These are phyloP conservation scores for Nomada lathburiana DNA, from an alignment of 2,888 invertebrate genomes.

Conservation along the genomic window DNA sequence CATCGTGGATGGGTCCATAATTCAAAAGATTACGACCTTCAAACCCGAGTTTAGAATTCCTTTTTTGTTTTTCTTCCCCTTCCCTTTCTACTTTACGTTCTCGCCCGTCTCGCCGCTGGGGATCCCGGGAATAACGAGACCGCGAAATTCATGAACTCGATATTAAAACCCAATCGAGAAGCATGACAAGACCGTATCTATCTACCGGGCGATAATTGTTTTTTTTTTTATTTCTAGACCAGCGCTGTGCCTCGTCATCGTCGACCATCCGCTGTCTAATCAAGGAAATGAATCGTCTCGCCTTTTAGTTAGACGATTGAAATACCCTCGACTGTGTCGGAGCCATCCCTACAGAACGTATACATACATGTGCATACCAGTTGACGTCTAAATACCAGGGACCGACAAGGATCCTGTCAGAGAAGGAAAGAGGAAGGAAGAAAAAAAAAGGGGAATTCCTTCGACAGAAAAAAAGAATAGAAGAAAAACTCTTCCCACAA, in stretches of 20 bases:
- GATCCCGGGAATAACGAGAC: conserved; percentile 17
- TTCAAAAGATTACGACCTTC: conserved; percentile 40
- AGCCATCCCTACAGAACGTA: too few species aligned
- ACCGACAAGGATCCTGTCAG: neutral
- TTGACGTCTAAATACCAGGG: neutral
- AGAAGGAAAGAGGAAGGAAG: neutral
- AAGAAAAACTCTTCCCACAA: conserved; percentile 35
- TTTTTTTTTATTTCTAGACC: neutral
- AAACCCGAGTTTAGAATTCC: conserved; percentile 9
- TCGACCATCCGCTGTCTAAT: conserved; percentile 3
- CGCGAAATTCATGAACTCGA: neutral
- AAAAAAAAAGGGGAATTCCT: neutral
- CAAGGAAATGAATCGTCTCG: conserved; percentile 8
- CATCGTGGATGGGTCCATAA: conserved; percentile 26
- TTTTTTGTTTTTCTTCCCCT: neutral
- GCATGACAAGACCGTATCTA: conserved; percentile 10
- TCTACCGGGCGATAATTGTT: conserved; percentile 3
- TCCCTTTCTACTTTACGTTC: neutral
- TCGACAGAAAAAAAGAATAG: neutral
- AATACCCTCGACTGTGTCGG: neutral
- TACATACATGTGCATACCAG: too few species aligned
- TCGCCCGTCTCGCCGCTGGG: neutral
- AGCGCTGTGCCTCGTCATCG: conserved; percentile 14
- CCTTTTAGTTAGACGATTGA: neutral
- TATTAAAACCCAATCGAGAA: conserved; percentile 1